Conservation (phyloP, 2,113 vertebrate species). For the Varanus komodoensis region DNA sequence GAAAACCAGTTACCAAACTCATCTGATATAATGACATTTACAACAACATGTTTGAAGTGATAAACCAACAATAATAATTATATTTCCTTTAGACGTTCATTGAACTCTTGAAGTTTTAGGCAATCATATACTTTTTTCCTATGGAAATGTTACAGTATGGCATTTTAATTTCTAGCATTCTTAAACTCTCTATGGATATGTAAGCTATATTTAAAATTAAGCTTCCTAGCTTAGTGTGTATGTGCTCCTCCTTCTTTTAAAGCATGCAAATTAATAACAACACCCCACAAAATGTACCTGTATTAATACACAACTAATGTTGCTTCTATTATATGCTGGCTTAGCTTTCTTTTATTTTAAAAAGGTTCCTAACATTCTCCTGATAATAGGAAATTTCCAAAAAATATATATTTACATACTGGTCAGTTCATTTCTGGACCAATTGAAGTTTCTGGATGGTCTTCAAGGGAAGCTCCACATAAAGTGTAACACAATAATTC, state of each 20-base stretch:
- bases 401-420: not conserved
- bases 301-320: not conserved
- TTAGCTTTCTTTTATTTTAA: not conserved
- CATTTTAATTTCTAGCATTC: slow-evolving; percentile 72
- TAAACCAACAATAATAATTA: slow-evolving; percentile 80
- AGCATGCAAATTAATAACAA: slow-evolving; percentile 6
- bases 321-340: not conserved
- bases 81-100: slow-evolving; percentile 77
- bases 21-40: slow-evolving; percentile 79
- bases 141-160: slow-evolving; percentile 62
- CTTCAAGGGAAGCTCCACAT: too few species aligned
- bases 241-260: slow-evolving; percentile 14
- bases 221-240: slow-evolving; percentile 15
- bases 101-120: slow-evolving; percentile 74
- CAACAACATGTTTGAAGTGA: slow-evolving; percentile 79
- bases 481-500: too few species aligned
- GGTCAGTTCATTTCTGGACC: too few species aligned
- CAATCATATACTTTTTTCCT: slow-evolving; percentile 66
- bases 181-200: slow-evolving; percentile 59
- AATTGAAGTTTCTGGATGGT: too few species aligned
- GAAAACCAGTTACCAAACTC: slow-evolving; percentile 80
- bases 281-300: not conserved
- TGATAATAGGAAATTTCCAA: slow-evolving; percentile 20
- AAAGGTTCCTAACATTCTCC: slow-evolving; percentile 6
- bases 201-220: slow-evolving; percentile 61